Conservation (phyloP, 2,113 vertebrate species). For the Neofelis nebulosa region DNA sequence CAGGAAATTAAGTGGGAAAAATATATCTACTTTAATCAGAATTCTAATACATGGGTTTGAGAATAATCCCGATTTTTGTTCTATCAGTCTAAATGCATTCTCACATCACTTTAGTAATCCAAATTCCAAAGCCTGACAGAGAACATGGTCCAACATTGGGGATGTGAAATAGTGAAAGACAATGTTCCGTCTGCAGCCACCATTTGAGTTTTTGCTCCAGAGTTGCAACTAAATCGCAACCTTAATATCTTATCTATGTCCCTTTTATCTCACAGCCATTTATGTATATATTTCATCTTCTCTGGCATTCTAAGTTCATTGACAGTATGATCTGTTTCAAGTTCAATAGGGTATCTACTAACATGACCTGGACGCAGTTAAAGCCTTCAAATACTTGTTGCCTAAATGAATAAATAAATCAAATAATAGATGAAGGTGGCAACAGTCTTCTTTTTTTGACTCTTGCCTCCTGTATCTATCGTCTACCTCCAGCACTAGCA, state of each 20-base stretch:
- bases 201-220: not conserved
- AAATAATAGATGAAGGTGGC: not conserved
- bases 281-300: not conserved
- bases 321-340: not conserved
- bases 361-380: not conserved
- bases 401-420: constrained; percentile 23
- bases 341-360: not conserved
- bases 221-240: not conserved
- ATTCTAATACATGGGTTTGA: constrained; percentile 31
- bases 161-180: not conserved
- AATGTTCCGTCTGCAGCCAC: not conserved
- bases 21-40: constrained; percentile 41
- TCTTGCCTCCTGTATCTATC: not conserved
- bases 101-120: not conserved
- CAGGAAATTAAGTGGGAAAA: not conserved
- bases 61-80: constrained; percentile 28
- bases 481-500: not conserved
- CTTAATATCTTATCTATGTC: not conserved
- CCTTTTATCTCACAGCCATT: not conserved
- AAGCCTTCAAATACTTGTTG: not conserved
- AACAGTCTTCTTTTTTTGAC: not conserved
- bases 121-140: not conserved
- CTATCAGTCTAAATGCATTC: not conserved
- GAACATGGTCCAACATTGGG: not conserved
- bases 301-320: not conserved